Evolutionary conservation across 92 coral and sea anemone species (phyloP).

Genomic region (Epizoanthus stellaris): DNA sequence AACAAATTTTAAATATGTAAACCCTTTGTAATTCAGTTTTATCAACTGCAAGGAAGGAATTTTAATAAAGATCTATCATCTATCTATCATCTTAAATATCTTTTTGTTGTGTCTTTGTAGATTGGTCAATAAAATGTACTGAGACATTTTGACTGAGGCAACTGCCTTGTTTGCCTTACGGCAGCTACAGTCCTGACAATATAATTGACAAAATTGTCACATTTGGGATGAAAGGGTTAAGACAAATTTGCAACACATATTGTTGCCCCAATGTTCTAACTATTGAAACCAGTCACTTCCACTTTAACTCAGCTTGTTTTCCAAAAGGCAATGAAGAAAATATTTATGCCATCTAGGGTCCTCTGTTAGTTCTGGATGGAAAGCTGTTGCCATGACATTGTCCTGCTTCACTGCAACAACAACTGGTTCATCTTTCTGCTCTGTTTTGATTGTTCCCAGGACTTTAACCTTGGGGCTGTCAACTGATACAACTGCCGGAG

Average conservation of each 20-base stretch:
- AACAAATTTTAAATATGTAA: neutral
- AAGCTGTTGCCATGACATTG: constrained; percentile 89
- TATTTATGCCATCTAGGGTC: constrained; percentile 92
- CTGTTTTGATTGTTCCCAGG: constrained; percentile 77
- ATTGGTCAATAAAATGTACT: too few species aligned
- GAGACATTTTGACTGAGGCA: too few species aligned
- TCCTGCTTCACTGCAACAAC: constrained; percentile 90
- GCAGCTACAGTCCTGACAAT: too few species aligned
- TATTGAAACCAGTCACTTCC: neutral
- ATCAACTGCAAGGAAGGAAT: too few species aligned
- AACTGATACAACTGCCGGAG: constrained; percentile 91
- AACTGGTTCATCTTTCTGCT: constrained; percentile 74
- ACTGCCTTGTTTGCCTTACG: too few species aligned
- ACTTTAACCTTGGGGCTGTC: constrained; percentile 79
- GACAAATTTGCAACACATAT: too few species aligned
- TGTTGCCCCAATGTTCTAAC: neutral
- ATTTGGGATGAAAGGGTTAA: too few species aligned
- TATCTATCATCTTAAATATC: too few species aligned
- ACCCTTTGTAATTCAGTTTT: too few species aligned
- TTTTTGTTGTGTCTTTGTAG: too few species aligned
- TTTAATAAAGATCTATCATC: too few species aligned
- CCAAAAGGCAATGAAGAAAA: constrained; percentile 73
- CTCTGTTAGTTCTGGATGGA: constrained; percentile 97
- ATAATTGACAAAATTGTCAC: too few species aligned
- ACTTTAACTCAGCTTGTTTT: constrained; percentile 44